Evolutionary conservation across 2,113 vertebrate genomes (phyloP), one percentile per base, ranked within the genome.

Genomic region (Miniopterus natalensis): DNA sequence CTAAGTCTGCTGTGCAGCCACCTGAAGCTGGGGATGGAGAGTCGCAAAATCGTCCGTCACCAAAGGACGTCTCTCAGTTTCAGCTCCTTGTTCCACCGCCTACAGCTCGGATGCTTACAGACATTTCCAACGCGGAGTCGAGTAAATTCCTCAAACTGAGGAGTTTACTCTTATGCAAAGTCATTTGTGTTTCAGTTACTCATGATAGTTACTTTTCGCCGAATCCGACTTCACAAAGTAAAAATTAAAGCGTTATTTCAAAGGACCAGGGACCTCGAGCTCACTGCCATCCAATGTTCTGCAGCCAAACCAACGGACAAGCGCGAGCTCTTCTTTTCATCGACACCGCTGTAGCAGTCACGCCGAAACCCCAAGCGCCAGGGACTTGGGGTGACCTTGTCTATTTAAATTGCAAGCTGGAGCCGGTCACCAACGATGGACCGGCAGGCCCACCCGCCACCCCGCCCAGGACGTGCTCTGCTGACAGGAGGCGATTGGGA

Each of bases 81-180:
- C 55, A 90, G 21, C 70, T 78, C n/a, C 25, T 80, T 49, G n/a
- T 25, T n/a, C 53, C 5, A 23, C 6, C 8, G 47, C 20, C 12
- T 21, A 70, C 29, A 1, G 31, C 70, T 85, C 47, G 47, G 53
- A 27, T 31, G 68, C 31, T 57, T 2, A 66, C 65, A 53, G 4
- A 63, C 7, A 11, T 1, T 42, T 40, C 49, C 3, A 27, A 77
- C 57, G 47, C 15, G 47, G 10, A 88, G 86, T 61, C 91, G 96
- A 96, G 42, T 75, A 53, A 79, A 57, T 71, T 42, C 75, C n/a
- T 85, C 78, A 92, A 27, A n/a, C 5, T 20, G 6, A 80, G 83
- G 29, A 23, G 61, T 89, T 86, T 70, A 57, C 84, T 92, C 23
- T 47, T 65, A 47, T 47, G 20, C 53, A 45, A 65, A 93, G 66